phyloP scores from a whole-genome alignment of 2,888 invertebrate genomes.

The Xylota segnis region DNA sequence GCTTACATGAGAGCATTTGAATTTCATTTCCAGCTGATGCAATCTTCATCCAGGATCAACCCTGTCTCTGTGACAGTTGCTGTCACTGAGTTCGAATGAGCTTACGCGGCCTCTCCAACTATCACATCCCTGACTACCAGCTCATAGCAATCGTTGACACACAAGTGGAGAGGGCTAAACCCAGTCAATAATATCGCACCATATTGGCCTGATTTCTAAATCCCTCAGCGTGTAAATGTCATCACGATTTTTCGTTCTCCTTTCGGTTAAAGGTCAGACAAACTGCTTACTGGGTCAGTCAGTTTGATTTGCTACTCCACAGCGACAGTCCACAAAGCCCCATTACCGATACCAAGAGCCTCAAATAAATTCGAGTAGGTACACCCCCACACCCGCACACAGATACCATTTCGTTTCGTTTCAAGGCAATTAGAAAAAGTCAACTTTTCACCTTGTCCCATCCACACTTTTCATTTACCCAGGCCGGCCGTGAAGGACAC shows the following conservation, averaged over 20 bases:
- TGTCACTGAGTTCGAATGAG: too few relatives aligned
- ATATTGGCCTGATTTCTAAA: not conserved
- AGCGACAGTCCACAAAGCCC: slow-evolving; percentile 1
- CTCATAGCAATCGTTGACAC: too few relatives aligned
- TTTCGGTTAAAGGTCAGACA: not conserved
- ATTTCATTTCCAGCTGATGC: too few relatives aligned
- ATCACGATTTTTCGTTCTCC: not conserved
- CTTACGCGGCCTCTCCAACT: too few relatives aligned
- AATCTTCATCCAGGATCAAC: too few relatives aligned
- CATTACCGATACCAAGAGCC: not conserved
- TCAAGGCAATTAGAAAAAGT: slow-evolving; percentile 34
- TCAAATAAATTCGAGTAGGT: not conserved
- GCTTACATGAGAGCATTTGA: too few relatives aligned
- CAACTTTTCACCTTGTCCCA: slow-evolving; percentile 44
- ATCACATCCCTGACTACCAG: too few relatives aligned
- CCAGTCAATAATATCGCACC: not conserved
- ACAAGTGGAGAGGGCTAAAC: too few relatives aligned
- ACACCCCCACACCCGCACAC: too few relatives aligned
- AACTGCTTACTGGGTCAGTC: not conserved
- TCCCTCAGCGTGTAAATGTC: not conserved
- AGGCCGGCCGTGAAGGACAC: slow-evolving; percentile 38
- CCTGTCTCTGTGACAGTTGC: too few relatives aligned
- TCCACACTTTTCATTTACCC: slow-evolving; percentile 11
- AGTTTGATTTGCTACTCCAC: not conserved
- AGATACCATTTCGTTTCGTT: not conserved